Base-by-base conservation (phyloP, 2,113 vertebrate species). In the Aplodontia rufa region DNA sequence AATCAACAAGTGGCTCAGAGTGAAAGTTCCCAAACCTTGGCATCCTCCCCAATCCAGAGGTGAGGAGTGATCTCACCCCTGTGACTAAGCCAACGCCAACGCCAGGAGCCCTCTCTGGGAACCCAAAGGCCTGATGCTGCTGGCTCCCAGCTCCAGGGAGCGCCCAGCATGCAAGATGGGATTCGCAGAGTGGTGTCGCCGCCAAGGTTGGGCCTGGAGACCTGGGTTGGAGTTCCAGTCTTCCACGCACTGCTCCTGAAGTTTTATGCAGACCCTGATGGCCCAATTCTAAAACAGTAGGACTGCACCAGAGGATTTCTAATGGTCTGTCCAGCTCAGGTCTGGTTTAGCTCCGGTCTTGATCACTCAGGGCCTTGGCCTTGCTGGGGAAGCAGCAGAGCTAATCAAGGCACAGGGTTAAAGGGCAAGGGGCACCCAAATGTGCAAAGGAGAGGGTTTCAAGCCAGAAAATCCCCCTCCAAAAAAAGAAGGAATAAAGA, bases 61-160 rank as follows among this genome's bases (percentile, higher is more conserved):
- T 97, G 91, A 97, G 88, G 0, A 17, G 96, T 97, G 97, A 98
- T 28, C 95, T 98, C 97, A 98, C 91, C 84, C 42, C 26, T 3
- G 69, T 97, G 97, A 97, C 96, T 97, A 93, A 97, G 87, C 81
- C 9, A 8, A 66, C 45, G 1, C 87, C 3, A 49, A 93, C 37
- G 87, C 96, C 95, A 71, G 82, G 80, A 88, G 87, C 66, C 66
- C 84, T 94, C 78, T 71, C 84, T 88, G 96, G 82, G 94, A 97
- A 95, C 72, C 96, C 32, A 0, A 53, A n/a, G 91, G 88, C 94
- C 80, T 45, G 62, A 88, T 7, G 0, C 76, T 51, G 58, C 62
- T 88, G 91, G 94, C 82, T 89, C 87, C 84, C 62, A 1, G 93
- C 74, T 95, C 84, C 82, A 5, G 78, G 17, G 96, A 76, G 49